Conservation (phyloP, 2,113 vertebrate species). For the Upupa epops region DNA sequence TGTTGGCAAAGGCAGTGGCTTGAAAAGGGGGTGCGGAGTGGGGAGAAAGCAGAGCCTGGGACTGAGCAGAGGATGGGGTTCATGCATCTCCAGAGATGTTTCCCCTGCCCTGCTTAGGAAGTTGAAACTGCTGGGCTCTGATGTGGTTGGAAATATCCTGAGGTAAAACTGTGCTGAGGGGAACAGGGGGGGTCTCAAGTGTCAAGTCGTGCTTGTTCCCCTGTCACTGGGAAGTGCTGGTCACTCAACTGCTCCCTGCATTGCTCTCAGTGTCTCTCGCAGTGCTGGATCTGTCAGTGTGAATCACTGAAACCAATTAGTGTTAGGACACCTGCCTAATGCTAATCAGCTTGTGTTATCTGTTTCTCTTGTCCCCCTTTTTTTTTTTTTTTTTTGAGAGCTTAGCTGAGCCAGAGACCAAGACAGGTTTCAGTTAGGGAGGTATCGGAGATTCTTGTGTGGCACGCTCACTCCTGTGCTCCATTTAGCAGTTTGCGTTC, state of each 20-base stretch:
- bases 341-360: not conserved
- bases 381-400: not conserved
- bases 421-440: not conserved
- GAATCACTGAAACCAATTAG: not conserved
- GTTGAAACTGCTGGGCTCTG: not conserved
- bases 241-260: not conserved
- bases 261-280: not conserved
- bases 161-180: not conserved
- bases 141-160: not conserved
- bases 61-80: not conserved
- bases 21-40: not conserved
- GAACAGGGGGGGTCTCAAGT: not conserved
- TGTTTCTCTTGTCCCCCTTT: not conserved
- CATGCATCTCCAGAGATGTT: fast-evolving
- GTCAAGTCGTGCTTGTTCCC: fast-evolving
- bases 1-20: not conserved
- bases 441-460: not conserved
- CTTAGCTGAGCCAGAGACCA: not conserved
- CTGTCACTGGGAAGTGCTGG: not conserved
- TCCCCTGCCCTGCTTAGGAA: fast-evolving
- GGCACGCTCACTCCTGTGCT: not conserved
- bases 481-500: not conserved
- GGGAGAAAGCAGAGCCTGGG: not conserved
- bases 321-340: not conserved
- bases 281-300: not conserved